phyloP scores from a whole-genome alignment of 2,797 vertebrate genomes.

The Hozukius guyotensis region DNA sequence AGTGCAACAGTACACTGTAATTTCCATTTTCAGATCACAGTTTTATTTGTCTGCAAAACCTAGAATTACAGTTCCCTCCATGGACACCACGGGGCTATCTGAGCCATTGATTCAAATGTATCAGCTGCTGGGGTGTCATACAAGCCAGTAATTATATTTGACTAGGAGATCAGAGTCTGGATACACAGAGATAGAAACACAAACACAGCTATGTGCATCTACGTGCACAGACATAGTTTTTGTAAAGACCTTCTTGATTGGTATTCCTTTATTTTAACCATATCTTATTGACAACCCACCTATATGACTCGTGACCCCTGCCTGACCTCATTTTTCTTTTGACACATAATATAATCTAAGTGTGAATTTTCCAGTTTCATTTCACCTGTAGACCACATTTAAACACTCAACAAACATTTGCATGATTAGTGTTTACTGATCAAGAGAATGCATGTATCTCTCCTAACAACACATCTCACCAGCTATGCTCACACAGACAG shows the following conservation, averaged over 20 bases:
- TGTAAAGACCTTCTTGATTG: neutral
- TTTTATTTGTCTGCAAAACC: slow-evolving; percentile 47
- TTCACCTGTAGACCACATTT: neutral
- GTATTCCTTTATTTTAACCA: neutral
- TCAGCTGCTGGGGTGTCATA: slow-evolving; percentile 29
- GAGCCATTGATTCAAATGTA: slow-evolving; percentile 39
- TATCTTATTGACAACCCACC: neutral
- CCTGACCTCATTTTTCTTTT: neutral
- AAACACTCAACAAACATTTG: neutral
- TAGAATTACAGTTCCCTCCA: slow-evolving; percentile 4
- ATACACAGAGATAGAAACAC: slow-evolving; percentile 33
- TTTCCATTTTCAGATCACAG: slow-evolving; percentile 39
- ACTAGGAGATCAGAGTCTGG: slow-evolving; percentile 51
- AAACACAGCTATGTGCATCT: slow-evolving; percentile 23
- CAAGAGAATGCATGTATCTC: slow-evolving; percentile 25
- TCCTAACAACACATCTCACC: slow-evolving; percentile 26
- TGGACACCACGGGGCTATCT: slow-evolving; percentile 12
- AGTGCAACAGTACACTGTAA: neutral
- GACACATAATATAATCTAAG: neutral
- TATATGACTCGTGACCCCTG: neutral
- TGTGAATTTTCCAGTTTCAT: neutral
- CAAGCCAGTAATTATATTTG: slow-evolving; percentile 53
- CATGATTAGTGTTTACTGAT: slow-evolving; percentile 31
- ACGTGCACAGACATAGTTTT: neutral
- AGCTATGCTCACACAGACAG: slow-evolving; percentile 36